Evolutionary conservation across 2,797 vertebrate genomes (phyloP).

Genomic region (Margarornis squamiger): DNA sequence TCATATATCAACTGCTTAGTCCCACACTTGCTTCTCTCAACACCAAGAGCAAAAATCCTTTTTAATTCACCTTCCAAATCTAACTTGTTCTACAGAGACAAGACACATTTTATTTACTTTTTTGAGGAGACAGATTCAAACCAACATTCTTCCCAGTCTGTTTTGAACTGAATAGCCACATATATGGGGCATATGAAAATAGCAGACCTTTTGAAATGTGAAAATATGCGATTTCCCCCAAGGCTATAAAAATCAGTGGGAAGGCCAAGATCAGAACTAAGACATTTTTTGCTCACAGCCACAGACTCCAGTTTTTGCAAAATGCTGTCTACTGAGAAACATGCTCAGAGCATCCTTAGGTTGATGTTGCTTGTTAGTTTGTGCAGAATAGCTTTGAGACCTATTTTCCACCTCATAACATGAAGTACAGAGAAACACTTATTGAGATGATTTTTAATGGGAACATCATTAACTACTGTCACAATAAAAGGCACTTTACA

Average conservation of each 20-base stretch:
- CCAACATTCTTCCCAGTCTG: neutral
- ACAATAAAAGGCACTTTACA: conserved; percentile 22
- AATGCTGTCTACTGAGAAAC: conserved; percentile 3
- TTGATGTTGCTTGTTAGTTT: neutral
- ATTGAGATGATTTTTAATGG: conserved; percentile 27
- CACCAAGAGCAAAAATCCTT: neutral
- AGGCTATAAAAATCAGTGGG: neutral
- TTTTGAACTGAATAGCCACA: neutral
- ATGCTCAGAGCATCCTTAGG: neutral
- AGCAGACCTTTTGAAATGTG: conserved; percentile 20
- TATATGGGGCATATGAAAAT: neutral
- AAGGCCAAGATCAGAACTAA: conserved; percentile 26
- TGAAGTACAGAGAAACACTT: neutral
- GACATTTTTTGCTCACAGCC: neutral
- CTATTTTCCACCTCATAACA: neutral
- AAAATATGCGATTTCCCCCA: neutral
- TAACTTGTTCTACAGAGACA: neutral
- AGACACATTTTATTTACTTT: neutral
- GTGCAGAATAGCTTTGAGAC: neutral
- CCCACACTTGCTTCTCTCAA: neutral
- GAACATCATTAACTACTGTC: conserved; percentile 1
- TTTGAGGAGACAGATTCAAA: neutral
- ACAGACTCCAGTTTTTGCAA: neutral
- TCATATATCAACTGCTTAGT: neutral
- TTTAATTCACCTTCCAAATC: neutral